phyloP scores from a whole-genome alignment of 2,797 vertebrate species.

The Anisognathus igniventris region DNA sequence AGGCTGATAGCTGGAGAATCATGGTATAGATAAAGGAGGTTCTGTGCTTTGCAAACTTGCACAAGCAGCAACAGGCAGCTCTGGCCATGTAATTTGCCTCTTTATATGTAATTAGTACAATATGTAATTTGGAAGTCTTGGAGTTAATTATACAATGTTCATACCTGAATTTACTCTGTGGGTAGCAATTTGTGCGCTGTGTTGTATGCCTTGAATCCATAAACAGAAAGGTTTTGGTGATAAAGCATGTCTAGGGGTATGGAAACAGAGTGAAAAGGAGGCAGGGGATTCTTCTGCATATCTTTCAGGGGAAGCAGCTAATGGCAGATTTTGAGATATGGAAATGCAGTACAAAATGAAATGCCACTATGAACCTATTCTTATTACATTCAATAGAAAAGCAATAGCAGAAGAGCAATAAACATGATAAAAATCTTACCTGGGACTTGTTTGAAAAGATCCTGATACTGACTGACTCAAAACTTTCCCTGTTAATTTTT shows the following conservation, averaged over 20 bases:
- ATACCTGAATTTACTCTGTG: background rate
- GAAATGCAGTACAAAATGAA: background rate
- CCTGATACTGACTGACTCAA: background rate
- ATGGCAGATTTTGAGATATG: background rate
- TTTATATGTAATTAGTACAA: slow-evolving; percentile 7
- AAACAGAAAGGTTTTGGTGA: background rate
- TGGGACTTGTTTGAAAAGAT: background rate
- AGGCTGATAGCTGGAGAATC: background rate
- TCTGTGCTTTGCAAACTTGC: background rate
- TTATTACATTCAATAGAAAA: background rate
- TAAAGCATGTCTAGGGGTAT: background rate
- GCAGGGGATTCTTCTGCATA: background rate
- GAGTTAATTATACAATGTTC: background rate
- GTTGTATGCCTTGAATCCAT: background rate
- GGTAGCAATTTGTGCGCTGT: background rate
- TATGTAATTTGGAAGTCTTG: background rate
- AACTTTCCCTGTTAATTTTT: background rate
- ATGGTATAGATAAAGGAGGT: background rate
- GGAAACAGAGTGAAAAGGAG: background rate
- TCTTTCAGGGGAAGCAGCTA: background rate
- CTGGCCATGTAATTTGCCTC: background rate
- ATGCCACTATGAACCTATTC: background rate
- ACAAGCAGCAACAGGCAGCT: background rate
- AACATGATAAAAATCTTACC: background rate
- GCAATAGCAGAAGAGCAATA: background rate